Base-by-base conservation (phyloP, 1,140 invertebrate genomes). In the Zelostemma sp. region DNA sequence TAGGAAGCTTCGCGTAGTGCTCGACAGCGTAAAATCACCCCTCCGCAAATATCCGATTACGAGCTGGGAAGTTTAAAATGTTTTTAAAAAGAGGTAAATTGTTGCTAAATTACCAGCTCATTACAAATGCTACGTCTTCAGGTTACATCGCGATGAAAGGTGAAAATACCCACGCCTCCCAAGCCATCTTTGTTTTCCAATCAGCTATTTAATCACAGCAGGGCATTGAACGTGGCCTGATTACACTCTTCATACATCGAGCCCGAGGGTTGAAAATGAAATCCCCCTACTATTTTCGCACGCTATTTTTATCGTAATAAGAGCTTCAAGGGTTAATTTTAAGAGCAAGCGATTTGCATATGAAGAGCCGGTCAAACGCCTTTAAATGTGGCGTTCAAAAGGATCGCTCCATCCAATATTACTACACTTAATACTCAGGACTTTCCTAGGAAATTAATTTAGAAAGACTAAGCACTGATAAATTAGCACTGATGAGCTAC, bases 341-440 rank as follows among this genome's bases (percentile, higher is more conserved):
- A 8, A 25, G 21, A 25, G 21, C 21, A 25, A 25, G 8, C 12
- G 40, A 28, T 28, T 28, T 48, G 33, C 19, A 31, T 19, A 15
- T 25, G 21, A 25, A 25, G 21, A 25, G 21, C 3, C 3, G 21
- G 3, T 25, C 8, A 8, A 3, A 25, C 3, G 21, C 21, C n/a
- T 25, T 25, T 8, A 8, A 25, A 8, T 25, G 21, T 40, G 4
- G 12, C 9, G 11, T 25, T 57, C 9, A 15, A 19, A 48, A 46
- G 43, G 28, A 61, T 35, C 17, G 28, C 25, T 28, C 47, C 28
- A 53, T 50, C 16, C n/a, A 19, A 16, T 14, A 14, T 19, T 28
- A 21, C 31, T 61, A 35, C 18, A 31, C 38, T 61, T 61, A 61
- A 61, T 61, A 61, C 53, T 53, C 58, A 61, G 45, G 15, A 50